Evolutionary conservation across 1,140 invertebrate species (phyloP).

Genomic region (Choristoneura fumiferana): DNA sequence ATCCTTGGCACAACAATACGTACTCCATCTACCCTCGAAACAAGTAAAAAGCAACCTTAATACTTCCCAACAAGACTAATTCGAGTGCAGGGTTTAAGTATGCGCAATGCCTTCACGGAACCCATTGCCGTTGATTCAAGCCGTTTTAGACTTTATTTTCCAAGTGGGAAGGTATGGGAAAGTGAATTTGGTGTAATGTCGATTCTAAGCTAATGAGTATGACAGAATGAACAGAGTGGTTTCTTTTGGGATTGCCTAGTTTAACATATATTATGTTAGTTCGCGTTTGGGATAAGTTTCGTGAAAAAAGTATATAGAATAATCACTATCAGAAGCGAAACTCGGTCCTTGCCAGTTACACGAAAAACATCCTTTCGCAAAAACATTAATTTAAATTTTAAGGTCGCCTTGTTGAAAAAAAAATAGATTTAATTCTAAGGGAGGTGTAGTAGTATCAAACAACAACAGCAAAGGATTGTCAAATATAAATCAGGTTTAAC

Average conservation of each 20-base stretch:
- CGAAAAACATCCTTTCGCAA: no score
- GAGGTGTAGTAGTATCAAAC: no score
- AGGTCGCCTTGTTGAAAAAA: no score
- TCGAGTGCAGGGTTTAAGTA: slow-evolving; percentile 28
- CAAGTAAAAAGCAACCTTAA: slow-evolving; percentile 25
- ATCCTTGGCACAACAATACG: slow-evolving; percentile 54
- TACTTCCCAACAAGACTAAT: slow-evolving; percentile 35
- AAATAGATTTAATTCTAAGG: no score
- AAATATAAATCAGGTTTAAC: no score
- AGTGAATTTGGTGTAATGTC: slow-evolving; percentile 49
- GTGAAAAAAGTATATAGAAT: no score
- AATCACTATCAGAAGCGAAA: no score
- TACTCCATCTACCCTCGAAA: slow-evolving; percentile 23
- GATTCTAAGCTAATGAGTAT: slow-evolving; percentile 68
- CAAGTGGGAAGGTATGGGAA: slow-evolving; percentile 30
- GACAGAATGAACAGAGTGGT: slow-evolving; percentile 49
- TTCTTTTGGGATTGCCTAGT: slow-evolving; percentile 52
- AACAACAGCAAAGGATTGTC: no score
- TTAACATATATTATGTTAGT: slow-evolving; percentile 16
- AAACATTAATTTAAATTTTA: no score
- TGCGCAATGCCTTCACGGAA: slow-evolving; percentile 32
- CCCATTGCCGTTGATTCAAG: slow-evolving; percentile 34
- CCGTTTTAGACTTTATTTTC: slow-evolving; percentile 42
- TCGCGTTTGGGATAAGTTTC: background rate
- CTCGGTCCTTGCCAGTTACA: no score